Conservation (phyloP, 2,113 vertebrate species). For the Crotalus viridis region DNA sequence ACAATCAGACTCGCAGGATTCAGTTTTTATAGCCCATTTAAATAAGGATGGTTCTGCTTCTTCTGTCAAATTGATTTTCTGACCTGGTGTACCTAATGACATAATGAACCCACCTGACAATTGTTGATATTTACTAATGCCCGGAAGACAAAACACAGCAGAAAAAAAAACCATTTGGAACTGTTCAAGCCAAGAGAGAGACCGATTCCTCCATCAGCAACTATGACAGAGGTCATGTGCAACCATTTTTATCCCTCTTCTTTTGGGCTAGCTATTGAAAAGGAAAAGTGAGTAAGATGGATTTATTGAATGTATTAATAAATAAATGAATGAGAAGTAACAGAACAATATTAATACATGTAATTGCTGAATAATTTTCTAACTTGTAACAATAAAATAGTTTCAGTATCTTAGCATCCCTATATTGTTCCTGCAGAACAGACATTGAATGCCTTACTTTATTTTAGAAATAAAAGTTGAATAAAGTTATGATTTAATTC, state of each 20-base stretch:
- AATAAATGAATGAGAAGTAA: neutral
- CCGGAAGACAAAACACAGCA: neutral
- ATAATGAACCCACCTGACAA: neutral
- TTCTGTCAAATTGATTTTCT: neutral
- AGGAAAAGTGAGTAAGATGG: neutral
- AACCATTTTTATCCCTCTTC: neutral
- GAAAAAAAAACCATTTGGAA: neutral
- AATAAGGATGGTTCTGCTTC: no score
- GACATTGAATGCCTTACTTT: neutral
- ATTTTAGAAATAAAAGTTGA: neutral
- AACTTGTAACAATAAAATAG: neutral
- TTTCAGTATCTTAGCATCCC: neutral
- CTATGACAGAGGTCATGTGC: neutral
- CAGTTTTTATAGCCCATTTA: no score
- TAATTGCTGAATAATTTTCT: neutral
- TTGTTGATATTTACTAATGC: neutral
- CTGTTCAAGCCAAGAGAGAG: neutral
- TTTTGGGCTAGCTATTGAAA: neutral
- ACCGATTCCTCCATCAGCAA: neutral
- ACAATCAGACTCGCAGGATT: no score
- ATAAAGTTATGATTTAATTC: neutral
- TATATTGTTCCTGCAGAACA: neutral
- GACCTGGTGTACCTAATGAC: neutral
- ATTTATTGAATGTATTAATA: neutral
- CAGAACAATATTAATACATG: neutral